phyloP scores from a whole-genome alignment of 2,113 vertebrate genomes.

The Zapornia atra region DNA sequence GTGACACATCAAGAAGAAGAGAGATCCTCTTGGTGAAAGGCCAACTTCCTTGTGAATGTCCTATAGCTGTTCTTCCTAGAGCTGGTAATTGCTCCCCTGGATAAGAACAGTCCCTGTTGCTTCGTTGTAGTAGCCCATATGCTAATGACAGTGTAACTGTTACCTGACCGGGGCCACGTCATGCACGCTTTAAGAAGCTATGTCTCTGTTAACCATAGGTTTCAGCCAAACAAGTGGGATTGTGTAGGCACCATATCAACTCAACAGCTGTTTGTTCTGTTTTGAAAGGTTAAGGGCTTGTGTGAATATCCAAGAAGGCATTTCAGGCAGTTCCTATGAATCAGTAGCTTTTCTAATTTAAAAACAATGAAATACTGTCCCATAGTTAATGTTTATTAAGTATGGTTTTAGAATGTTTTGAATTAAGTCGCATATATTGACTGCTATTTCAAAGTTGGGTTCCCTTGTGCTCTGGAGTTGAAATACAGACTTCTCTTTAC shows the following conservation, averaged over 20 bases:
- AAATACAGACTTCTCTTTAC: not conserved
- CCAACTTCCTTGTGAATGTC: not conserved
- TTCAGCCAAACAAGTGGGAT: not conserved
- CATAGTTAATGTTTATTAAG: not conserved
- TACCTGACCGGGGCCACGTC: not conserved
- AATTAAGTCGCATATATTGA: not conserved
- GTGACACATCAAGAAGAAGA: not conserved
- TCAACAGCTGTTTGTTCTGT: not conserved
- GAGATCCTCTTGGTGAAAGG: not conserved
- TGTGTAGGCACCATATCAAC: not conserved
- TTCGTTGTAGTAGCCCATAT: not conserved
- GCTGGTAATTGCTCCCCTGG: not conserved
- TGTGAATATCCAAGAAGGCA: fast-evolving
- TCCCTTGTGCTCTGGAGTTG: not conserved
- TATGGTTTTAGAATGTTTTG: not conserved
- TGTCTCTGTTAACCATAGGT: not conserved
- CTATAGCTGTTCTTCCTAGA: not conserved
- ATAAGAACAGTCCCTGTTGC: not conserved
- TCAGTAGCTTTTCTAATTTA: not conserved
- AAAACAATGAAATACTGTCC: not conserved
- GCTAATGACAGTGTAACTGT: not conserved
- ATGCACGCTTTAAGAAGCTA: not conserved
- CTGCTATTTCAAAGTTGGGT: not conserved
- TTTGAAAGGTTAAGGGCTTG: not conserved
- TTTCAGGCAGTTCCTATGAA: not conserved